Evolutionary conservation across 2,888 invertebrate species (phyloP).

Genomic region (Lochmaea crataegi): DNA sequence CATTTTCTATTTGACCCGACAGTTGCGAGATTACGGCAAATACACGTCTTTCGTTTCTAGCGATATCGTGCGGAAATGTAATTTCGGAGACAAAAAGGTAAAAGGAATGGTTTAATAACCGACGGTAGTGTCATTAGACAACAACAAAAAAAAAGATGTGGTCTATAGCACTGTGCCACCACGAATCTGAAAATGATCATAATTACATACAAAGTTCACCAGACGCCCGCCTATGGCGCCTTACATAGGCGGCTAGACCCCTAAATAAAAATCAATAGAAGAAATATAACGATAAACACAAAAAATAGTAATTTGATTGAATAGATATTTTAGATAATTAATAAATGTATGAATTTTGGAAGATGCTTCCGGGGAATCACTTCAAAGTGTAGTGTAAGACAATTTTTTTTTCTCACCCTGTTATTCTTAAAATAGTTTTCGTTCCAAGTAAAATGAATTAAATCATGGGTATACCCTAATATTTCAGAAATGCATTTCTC

Average conservation of each 20-base stretch:
- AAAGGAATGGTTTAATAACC: constrained; percentile 50
- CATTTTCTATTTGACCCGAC: not conserved
- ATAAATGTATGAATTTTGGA: too few species aligned
- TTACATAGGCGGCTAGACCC: constrained; percentile 44
- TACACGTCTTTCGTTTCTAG: constrained; percentile 19
- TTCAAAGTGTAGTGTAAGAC: too few species aligned
- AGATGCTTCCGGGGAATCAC: too few species aligned
- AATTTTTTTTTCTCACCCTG: too few species aligned
- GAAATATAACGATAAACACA: not conserved
- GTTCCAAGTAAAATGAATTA: too few species aligned
- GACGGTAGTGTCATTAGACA: constrained; percentile 53
- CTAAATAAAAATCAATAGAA: not conserved
- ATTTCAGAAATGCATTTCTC: too few species aligned
- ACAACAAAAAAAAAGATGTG: constrained; percentile 44
- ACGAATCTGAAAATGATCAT: constrained; percentile 60
- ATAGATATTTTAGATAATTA: not conserved
- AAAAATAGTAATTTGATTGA: not conserved
- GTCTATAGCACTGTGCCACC: constrained; percentile 55
- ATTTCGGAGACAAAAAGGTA: constrained; percentile 47
- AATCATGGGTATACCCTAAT: too few species aligned
- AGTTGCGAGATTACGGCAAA: not conserved
- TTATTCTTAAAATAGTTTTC: too few species aligned
- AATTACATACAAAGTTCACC: constrained; percentile 60
- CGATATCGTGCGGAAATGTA: constrained; percentile 48
- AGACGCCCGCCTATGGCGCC: constrained; percentile 64